Evolutionary conservation across 2,888 invertebrate species (phyloP).

Genomic region (Drosophila greeni): DNA sequence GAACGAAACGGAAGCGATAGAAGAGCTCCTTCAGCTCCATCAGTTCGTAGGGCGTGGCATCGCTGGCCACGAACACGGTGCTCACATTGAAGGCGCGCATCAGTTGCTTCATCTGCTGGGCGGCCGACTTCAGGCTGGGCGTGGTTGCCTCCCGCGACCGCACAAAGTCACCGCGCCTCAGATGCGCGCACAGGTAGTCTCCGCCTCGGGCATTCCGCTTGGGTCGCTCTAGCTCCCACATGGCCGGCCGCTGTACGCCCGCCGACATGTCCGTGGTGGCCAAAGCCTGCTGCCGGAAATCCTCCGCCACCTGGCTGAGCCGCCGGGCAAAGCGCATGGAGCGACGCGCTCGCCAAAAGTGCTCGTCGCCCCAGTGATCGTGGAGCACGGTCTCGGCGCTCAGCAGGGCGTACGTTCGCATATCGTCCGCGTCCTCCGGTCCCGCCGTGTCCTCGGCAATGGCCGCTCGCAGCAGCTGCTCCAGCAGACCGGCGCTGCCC

Average conservation of each 20-base stretch:
- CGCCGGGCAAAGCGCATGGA: slow-evolving; percentile 93
- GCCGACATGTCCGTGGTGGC: slow-evolving; percentile 81
- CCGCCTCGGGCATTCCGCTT: slow-evolving; percentile 82
- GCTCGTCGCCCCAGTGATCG: slow-evolving; percentile 88
- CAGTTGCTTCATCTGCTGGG: slow-evolving; percentile 84
- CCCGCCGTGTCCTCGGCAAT: slow-evolving; percentile 50
- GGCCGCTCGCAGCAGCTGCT: slow-evolving; percentile 80
- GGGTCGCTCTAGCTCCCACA: slow-evolving; percentile 81
- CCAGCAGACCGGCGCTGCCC: slow-evolving; percentile 85
- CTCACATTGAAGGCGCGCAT: slow-evolving; percentile 81
- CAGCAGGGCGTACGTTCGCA: slow-evolving; percentile 66
- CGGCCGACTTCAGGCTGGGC: slow-evolving; percentile 88
- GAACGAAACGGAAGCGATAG: slow-evolving; percentile 66
- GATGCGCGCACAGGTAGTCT: slow-evolving; percentile 90
- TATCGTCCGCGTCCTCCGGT: slow-evolving; percentile 55
- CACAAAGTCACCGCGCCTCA: slow-evolving; percentile 93
- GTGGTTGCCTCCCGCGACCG: slow-evolving; percentile 85
- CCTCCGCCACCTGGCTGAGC: slow-evolving; percentile 84
- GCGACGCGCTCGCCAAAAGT: slow-evolving; percentile 91
- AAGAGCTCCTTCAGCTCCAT: slow-evolving; percentile 75
- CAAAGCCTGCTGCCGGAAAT: slow-evolving; percentile 83
- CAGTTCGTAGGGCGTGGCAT: slow-evolving; percentile 82
- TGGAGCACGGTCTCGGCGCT: slow-evolving; percentile 93
- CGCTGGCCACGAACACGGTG: slow-evolving; percentile 90
- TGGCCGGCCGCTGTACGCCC: slow-evolving; percentile 80